Evolutionary conservation across 37 sponge, comb jelly and placozoan species (phyloP), one percentile per base, ranked within the genome.

Genomic region (Petrosia ficiformis): DNA sequence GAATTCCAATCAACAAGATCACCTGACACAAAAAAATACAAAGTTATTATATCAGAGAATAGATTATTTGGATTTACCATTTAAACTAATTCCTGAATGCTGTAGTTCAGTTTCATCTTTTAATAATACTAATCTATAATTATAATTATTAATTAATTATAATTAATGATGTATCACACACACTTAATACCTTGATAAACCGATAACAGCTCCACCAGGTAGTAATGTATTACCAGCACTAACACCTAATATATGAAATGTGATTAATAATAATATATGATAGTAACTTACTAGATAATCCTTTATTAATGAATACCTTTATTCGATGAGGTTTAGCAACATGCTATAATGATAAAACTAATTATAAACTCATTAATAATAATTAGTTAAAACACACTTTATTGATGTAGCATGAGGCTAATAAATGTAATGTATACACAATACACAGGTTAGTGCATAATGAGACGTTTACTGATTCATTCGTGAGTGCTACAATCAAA

Each of bases 181-280:
- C 54, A 8, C 42, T 44, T 22, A 43, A 5, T 48, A 87, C 89
- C 83, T 83, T 43, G 89, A 83, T 26, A 89, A 76, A 11, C 89
- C 89, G 60, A 89, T 35, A 29, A 65, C 75, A 10, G 84, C 89
- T 16, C 89, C 89, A 1, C 34, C 31, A 10, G 89, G 84, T 34
- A 83, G 66, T 2, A 33, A 2, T 1, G 89, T 48, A 40, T 43
- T 29, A 14, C 89, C 89, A 39, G 43, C 80, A 26, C 65, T 74
- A 42, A 75, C 36, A 36, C 74, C 82, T 82, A 28, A 24, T 29
- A 39, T 39, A 59, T 1, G n/a, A 26, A 38, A 58, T 57, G 41
- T 1, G 75, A 21, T 22, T 35, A 52, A 16, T 44, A 65, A 22
- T 26, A 26, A 3, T 8, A 8, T n/a, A 8, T 0, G 26, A 26